Evolutionary conservation across 2,797 vertebrate genomes (phyloP), one percentile per base, ranked within the genome.

Genomic region (Myotis daubentonii): DNA sequence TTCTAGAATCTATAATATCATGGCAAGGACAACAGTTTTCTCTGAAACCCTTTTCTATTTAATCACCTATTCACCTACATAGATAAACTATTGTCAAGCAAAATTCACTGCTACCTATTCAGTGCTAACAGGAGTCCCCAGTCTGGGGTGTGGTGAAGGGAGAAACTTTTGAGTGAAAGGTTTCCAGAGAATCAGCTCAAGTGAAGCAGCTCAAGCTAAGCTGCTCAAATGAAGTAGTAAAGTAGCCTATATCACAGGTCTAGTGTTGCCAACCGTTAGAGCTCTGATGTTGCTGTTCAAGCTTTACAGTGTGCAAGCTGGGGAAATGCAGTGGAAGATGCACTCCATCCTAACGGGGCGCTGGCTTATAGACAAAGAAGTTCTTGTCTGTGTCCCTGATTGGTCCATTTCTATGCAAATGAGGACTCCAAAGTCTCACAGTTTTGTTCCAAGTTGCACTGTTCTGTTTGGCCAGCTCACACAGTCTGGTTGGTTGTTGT

Each of bases 1-100:
- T 96, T 94, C 47, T 95, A 53, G 80, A 87, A 62, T 96, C 79
- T 93, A 30, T 81, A 94, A 91, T 72, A 91, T 72, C 66, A 87
- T 89, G 72, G 55, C 83, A 95, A 93, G 47, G 38, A 91, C 66
- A 91, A 49, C 53, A 87, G 57, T 92, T 96, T 96, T 87, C 87
- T 71, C 62, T 90, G 49, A 81, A 93, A 71, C 19, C 9, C 38
- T 92, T 91, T 71, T 65, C 53, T 82, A 10, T 92, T 92, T 94
- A 96, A 80, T 95, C 80, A 82, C 49, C 30, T 0, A 0, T 17
- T 86, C 17, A 19, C 6, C 51, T 8, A 86, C 57, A 92, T 22
- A 83, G 70, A 88, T 30, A 66, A 5, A 51, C 25, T 92, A 44
- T 94, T 93, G 62, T 83, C 44, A 17, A 49, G 30, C 41, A n/a